A percentile compares a stretch with the other conserved stretches of the same genome.
Evolutionary conservation across 2,113 vertebrate species (phyloP).

Genomic region (Antechinus stuartii): DNA sequence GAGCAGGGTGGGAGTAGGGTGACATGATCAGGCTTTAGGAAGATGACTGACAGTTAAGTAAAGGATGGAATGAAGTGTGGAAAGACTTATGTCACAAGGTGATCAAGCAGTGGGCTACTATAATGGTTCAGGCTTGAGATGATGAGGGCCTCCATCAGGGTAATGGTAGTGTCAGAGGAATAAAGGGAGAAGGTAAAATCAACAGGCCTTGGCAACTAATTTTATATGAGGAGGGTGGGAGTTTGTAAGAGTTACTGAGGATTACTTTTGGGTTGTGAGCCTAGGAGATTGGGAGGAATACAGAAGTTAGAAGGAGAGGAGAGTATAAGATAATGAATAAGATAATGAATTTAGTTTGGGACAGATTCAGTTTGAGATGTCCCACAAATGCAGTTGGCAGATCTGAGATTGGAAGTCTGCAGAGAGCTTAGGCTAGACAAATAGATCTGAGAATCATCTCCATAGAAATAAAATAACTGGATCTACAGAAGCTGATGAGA

Average conservation of each 20-base stretch:
- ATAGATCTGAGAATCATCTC: background rate
- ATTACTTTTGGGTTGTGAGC: too few species aligned
- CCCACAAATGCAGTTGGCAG: background rate
- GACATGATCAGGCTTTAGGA: background rate
- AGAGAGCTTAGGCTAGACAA: background rate
- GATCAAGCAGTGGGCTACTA: too few species aligned
- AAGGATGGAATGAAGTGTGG: background rate
- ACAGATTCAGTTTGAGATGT: background rate
- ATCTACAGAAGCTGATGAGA: background rate
- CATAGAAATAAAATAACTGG: background rate
- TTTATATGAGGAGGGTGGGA: too few species aligned
- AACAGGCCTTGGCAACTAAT: too few species aligned
- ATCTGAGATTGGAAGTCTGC: background rate
- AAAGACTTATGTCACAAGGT: background rate
- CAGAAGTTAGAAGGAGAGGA: background rate
- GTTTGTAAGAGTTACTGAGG: too few species aligned
- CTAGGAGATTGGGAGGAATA: background rate
- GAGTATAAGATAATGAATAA: background rate
- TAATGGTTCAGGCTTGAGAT: too few species aligned
- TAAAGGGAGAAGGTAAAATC: too few species aligned
- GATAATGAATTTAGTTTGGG: background rate
- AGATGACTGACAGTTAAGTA: background rate
- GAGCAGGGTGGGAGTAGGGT: background rate
- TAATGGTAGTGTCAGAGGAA: background rate
- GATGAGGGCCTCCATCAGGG: too few species aligned